Base-by-base conservation (phyloP, 2,797 vertebrate genomes). In the Acrossocheilus wenchowensis region DNA sequence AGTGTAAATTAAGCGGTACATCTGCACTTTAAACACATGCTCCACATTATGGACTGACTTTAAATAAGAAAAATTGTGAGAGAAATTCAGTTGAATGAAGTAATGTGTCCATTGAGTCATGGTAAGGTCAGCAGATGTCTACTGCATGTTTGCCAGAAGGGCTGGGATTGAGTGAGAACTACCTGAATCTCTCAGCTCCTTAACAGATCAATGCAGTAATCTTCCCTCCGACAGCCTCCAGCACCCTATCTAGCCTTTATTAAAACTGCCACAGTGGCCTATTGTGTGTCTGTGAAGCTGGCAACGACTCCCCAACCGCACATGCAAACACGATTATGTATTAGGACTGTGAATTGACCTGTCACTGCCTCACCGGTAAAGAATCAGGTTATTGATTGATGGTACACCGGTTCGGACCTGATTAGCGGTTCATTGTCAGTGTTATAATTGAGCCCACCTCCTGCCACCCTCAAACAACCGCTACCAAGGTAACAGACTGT, bases 141-240 rank as follows among this genome's bases (percentile, higher is more conserved):
- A 5, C 41, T 62, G 71, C 12, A 2, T 62, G 69, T 75, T 83
- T 75, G 54, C 57, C 43, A 77, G 82, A 64, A 72, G 48, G 50
- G 30, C 39, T 43, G 64, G 66, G 68, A 60, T 74, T 23, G 75
- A 83, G 52, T 85, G 87, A 90, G 79, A 75, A 77, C 74, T 52
- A 30, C 36, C 34, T 79, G 78, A 78, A 87, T 68, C 57, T 86
- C 39, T 50, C 19, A 72, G 66, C 57, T 74, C 43, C 71, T 82
- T 79, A 54, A 68, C 72, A 43, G 64, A 88, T 90, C 89, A 54
- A 88, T 87, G 82, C 52, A 78, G 80, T 78, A 86, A 86, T 84
- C 89, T 84, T 62, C 85, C 10, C 48, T 74, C 43, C 19, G 64
- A 45, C 72, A 43, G 62, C 62, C 69, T 62, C 14, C 57, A 64